Conservation (phyloP, 2,888 invertebrate genomes). For the Opisthograptis luteolata region DNA sequence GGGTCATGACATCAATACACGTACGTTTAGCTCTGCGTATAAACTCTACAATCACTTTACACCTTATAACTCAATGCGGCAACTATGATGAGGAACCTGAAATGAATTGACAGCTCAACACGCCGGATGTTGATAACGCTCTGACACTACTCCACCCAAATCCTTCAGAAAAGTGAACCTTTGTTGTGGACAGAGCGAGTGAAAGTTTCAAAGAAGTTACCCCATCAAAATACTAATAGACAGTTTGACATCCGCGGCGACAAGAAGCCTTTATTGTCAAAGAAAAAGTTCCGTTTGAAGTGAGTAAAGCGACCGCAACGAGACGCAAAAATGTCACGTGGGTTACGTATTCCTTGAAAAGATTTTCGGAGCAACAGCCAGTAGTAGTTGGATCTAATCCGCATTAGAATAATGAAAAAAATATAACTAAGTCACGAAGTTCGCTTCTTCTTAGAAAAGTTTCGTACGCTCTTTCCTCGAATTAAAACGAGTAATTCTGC, state of each 20-base stretch:
- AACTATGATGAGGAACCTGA: conserved; percentile 27
- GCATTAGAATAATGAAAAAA: conserved; percentile 18
- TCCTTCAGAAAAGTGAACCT: conserved; percentile 32
- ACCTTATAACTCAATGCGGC: conserved; percentile 38
- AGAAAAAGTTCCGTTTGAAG: conserved; percentile 34
- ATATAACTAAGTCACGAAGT: conserved; percentile 12
- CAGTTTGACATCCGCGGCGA: conserved; percentile 36
- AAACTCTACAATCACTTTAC: conserved; percentile 41
- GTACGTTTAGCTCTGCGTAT: conserved; percentile 29
- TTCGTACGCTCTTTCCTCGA: conserved; percentile 25
- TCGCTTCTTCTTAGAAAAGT: conserved; percentile 16
- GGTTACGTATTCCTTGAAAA: conserved; percentile 14
- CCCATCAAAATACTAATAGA: conserved; percentile 37
- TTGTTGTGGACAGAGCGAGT: conserved; percentile 31
- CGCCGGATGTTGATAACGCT: conserved; percentile 18
- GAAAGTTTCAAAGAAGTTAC: conserved; percentile 37
- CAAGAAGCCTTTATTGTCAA: conserved; percentile 34
- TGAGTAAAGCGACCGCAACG: conserved; percentile 27
- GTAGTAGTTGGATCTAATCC: conserved; percentile 25
- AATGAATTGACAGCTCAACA: conserved; percentile 32
- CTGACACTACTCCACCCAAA: conserved; percentile 24
- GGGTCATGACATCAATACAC: conserved; percentile 28
- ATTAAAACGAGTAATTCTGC: conserved; percentile 32
- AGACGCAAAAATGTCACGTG: conserved; percentile 30
- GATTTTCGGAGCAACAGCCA: conserved; percentile 18